Evolutionary conservation across 35 echinoderm and acorn worm genomes (phyloP).

Genomic region (Apostichopus japonicus): DNA sequence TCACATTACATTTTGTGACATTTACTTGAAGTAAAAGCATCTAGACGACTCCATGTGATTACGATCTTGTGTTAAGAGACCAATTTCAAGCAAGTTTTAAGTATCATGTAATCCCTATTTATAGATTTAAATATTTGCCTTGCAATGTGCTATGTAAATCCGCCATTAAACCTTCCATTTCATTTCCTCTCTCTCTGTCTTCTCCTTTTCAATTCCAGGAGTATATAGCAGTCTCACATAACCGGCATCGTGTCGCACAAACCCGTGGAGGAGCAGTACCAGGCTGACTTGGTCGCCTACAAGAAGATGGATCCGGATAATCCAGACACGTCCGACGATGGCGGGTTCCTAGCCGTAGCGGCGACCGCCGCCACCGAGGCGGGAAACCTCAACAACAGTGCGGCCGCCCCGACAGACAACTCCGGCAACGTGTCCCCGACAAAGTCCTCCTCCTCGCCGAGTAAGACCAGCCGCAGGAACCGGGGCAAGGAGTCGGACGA

Average conservation of each 20-base stretch:
- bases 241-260: slow-evolving; percentile 51
- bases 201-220: background rate
- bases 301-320: slow-evolving; percentile 68
- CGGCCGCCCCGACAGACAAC: background rate
- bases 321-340: slow-evolving; percentile 54
- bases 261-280: slow-evolving; percentile 14
- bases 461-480: slow-evolving; percentile 54
- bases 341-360: slow-evolving; percentile 56
- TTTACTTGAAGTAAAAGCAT: too few species aligned
- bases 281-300: slow-evolving; percentile 51
- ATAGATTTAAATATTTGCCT: too few species aligned
- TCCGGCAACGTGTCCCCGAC: slow-evolving; percentile 19
- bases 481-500: slow-evolving; percentile 78
- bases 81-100: too few species aligned
- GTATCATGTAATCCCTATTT: too few species aligned
- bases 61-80: too few species aligned
- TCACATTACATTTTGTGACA: too few species aligned
- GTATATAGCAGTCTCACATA: background rate
- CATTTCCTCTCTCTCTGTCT: too few species aligned
- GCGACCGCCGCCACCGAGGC: background rate
- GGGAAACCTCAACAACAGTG: background rate
- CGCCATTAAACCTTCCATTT: too few species aligned
- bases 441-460: background rate
- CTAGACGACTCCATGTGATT: too few species aligned
- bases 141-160: too few species aligned